phyloP scores from a whole-genome alignment of 53 echinoderm and acorn worm species.

The Temnopleurus reevesii region DNA sequence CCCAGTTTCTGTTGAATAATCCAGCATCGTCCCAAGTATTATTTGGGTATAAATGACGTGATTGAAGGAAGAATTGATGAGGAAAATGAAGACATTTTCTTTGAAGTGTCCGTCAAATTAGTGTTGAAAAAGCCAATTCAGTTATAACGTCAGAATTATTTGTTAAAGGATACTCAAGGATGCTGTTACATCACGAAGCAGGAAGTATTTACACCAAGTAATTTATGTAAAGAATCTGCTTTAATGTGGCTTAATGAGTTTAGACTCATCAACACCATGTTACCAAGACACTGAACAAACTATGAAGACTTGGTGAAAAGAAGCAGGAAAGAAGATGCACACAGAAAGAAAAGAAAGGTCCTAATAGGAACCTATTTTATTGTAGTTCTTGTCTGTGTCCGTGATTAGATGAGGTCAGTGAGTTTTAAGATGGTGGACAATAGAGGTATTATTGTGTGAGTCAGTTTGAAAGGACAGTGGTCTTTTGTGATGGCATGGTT shows the following conservation, averaged over 20 bases:
- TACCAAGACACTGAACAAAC: neutral
- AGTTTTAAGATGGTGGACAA: neutral
- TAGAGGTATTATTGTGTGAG: neutral
- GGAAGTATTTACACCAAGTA: neutral
- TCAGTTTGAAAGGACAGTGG: neutral
- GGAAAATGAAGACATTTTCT: neutral
- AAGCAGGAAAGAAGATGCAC: constrained; percentile 24
- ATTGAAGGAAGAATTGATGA: too few relatives aligned
- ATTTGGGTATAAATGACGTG: too few relatives aligned
- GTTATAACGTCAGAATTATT: neutral
- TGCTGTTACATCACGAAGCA: neutral
- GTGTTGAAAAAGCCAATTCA: neutral
- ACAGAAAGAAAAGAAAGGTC: neutral
- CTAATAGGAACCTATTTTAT: neutral
- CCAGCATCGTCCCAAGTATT: too few relatives aligned
- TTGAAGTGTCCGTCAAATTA: neutral
- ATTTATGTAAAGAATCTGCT: neutral
- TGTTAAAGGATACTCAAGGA: neutral
- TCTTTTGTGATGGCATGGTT: neutral
- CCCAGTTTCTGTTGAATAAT: too few relatives aligned
- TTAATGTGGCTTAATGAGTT: neutral
- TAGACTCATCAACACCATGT: neutral
- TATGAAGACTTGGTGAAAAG: neutral
- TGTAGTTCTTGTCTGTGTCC: neutral
- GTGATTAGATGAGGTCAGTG: neutral